Evolutionary conservation across 1,140 invertebrate species (phyloP).

Genomic region (Nasonia giraulti): DNA sequence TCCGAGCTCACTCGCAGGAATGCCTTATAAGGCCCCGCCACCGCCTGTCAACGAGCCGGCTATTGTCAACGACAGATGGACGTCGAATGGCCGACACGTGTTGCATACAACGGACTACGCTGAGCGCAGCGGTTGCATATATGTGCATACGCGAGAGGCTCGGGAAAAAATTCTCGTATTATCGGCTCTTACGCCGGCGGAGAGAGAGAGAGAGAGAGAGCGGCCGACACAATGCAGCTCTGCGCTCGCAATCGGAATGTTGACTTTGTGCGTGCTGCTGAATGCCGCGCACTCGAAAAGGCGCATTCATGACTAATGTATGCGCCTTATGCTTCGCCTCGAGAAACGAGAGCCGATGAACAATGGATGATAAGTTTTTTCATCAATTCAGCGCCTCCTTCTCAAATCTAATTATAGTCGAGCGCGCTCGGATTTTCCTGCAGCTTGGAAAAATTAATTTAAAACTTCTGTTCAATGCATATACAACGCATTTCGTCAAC

Average conservation of each 20-base stretch:
- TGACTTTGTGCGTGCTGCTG: background rate
- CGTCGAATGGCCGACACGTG: conserved; percentile 64
- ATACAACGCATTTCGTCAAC: background rate
- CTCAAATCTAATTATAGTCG: background rate
- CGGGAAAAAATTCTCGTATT: background rate
- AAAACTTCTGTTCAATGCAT: background rate
- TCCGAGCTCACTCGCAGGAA: conserved; percentile 2
- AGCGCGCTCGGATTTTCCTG: background rate
- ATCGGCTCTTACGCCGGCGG: background rate
- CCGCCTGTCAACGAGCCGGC: conserved; percentile 57
- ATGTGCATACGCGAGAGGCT: background rate
- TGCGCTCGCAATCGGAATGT: conserved; percentile 21
- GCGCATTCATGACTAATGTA: conserved; percentile 45
- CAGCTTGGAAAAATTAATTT: background rate
- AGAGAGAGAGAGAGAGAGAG: conserved; percentile 2
- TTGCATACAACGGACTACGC: conserved; percentile 45
- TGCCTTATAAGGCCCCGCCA: conserved; percentile 24
- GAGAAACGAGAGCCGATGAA: background rate
- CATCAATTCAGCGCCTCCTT: background rate
- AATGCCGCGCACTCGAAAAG: conserved; percentile 14
- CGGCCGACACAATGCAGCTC: conserved; percentile 10
- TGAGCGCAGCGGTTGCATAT: background rate
- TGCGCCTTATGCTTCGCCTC: background rate
- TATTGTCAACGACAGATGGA: conserved; percentile 67
- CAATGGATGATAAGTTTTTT: background rate